Percentiles rank a stretch among this genome's conserved stretches.
phyloP scores from a whole-genome alignment of 2,888 invertebrate genomes.

The Sclerodermus sp. region DNA sequence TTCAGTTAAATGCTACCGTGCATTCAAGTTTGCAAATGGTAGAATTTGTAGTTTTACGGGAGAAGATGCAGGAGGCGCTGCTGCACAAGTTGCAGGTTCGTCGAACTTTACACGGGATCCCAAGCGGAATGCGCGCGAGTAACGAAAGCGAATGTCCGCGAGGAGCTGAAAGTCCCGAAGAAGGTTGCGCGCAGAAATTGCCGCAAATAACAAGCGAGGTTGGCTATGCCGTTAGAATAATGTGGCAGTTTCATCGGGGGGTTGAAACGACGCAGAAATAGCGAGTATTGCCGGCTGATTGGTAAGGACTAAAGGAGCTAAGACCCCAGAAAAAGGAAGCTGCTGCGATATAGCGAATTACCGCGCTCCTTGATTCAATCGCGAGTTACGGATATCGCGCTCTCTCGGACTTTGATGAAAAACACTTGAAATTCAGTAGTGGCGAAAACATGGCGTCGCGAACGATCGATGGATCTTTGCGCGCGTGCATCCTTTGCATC shows the following conservation, averaged over 20 bases:
- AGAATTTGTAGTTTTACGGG: too few relatives aligned
- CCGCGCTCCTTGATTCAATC: constrained; percentile 24
- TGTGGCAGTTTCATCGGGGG: constrained; percentile 1
- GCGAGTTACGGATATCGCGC: constrained; percentile 12
- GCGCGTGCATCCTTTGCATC: too few relatives aligned
- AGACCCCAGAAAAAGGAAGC: too few relatives aligned
- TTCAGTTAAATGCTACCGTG: too few relatives aligned
- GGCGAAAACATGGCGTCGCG: too few relatives aligned
- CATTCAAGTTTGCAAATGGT: too few relatives aligned
- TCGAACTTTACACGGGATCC: not conserved
- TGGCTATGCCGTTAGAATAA: constrained; percentile 1
- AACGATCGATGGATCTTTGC: too few relatives aligned
- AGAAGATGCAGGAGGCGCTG: too few relatives aligned
- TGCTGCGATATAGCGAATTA: too few relatives aligned
- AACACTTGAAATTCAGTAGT: too few relatives aligned
- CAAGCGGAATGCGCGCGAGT: not conserved
- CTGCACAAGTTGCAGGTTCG: not conserved
- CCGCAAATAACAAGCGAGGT: constrained; percentile 2
- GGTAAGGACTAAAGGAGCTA: too few relatives aligned
- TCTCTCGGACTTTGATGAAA: too few relatives aligned
- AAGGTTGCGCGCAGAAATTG: not conserved
- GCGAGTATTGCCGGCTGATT: not conserved
- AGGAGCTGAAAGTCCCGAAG: not conserved
- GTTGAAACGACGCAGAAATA: constrained; percentile 3
- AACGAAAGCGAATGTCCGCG: not conserved